phyloP scores from a whole-genome alignment of 2,797 vertebrate species.

The Arnoldichthys spilopterus region DNA sequence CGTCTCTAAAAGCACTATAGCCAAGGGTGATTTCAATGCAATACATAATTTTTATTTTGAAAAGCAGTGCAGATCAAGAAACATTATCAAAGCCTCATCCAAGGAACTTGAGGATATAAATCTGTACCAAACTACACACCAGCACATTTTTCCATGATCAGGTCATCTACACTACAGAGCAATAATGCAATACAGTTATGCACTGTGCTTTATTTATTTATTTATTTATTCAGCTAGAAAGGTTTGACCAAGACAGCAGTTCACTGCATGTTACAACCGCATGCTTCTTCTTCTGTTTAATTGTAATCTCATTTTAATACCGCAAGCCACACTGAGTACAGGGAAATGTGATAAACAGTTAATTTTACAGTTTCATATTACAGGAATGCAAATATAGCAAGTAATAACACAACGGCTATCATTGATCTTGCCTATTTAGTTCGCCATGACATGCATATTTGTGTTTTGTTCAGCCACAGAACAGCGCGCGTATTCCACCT shows the following conservation, averaged over 20 bases:
- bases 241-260: background rate
- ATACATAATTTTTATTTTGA: background rate
- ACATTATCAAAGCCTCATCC: background rate
- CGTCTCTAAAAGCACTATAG: background rate
- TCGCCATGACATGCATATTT: background rate
- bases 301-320: background rate
- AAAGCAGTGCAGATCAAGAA: background rate
- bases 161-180: slow-evolving; percentile 59
- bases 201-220: slow-evolving; percentile 42
- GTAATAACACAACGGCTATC: background rate
- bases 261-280: background rate
- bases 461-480: background rate
- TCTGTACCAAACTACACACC: slow-evolving; percentile 49
- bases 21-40: slow-evolving; percentile 7
- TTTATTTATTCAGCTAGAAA: slow-evolving; percentile 3
- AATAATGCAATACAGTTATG: slow-evolving; percentile 65
- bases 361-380: background rate
- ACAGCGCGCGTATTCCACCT: background rate
- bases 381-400: background rate
- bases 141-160: slow-evolving; percentile 58
- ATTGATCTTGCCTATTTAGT: background rate
- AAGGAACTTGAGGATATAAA: background rate
- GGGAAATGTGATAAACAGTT: background rate
- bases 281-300: background rate
- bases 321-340: background rate